A percentile compares a stretch with the other conserved stretches of the same genome.
These are phyloP conservation scores for Halocaridina rubra DNA, from an alignment of 2,888 invertebrate species.

Conservation along the genomic window DNA sequence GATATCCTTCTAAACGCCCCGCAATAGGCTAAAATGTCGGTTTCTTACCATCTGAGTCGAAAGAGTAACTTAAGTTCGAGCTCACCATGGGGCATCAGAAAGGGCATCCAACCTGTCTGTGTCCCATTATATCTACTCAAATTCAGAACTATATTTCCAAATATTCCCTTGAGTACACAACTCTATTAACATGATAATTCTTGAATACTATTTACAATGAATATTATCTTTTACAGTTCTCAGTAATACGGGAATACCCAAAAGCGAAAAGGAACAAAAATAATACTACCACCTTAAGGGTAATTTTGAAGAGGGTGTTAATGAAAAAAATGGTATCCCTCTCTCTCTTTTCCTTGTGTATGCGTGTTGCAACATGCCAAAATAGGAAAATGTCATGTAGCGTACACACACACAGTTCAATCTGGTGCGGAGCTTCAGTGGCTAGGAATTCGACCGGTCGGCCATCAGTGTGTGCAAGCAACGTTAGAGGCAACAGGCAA, in stretches of 20 bases:
- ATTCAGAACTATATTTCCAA: constrained; percentile 27
- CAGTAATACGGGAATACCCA: too few species aligned
- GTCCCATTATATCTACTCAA: constrained; percentile 15
- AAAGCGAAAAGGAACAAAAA: too few species aligned
- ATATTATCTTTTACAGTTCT: neutral
- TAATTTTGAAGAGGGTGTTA: too few species aligned
- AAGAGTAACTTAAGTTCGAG: too few species aligned
- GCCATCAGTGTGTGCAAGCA: neutral
- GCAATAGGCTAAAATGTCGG: too few species aligned
- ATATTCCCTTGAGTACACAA: constrained; percentile 32
- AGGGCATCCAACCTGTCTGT: too few species aligned
- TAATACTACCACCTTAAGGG: too few species aligned
- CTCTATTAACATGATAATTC: too few species aligned
- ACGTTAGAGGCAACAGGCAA: neutral
- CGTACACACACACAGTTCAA: neutral
- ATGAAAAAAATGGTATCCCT: neutral
- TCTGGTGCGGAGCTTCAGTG: neutral
- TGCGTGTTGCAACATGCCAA: neutral
- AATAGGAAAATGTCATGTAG: neutral
- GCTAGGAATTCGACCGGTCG: neutral
- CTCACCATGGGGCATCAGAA: too few species aligned
- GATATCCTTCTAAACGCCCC: too few species aligned
- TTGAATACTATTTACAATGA: too few species aligned
- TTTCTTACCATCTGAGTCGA: too few species aligned
- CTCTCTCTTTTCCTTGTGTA: neutral